Evolutionary conservation across 2,888 invertebrate species (phyloP).

Genomic region (Hecatera dysodea): DNA sequence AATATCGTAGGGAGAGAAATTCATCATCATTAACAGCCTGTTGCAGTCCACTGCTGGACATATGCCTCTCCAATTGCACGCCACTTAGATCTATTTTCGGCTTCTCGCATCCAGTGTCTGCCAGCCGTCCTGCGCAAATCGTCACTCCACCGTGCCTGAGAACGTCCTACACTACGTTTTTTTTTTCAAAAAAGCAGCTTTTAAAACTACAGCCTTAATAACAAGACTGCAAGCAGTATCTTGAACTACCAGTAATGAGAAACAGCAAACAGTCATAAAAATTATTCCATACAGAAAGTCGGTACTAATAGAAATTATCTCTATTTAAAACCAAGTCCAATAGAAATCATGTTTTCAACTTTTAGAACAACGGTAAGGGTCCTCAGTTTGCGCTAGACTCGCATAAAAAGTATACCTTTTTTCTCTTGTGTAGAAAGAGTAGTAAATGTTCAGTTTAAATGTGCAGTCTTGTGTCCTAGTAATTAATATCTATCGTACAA

Average conservation of each 20-base stretch:
- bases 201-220: not conserved
- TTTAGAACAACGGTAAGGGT: slow-evolving; percentile 52
- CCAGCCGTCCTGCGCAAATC: too few relatives aligned
- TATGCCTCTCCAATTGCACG: too few relatives aligned
- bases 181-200: not conserved
- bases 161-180: too few relatives aligned
- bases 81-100: too few relatives aligned
- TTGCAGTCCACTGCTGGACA: too few relatives aligned
- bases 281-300: not conserved
- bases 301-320: slow-evolving; percentile 22
- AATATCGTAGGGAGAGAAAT: too few relatives aligned
- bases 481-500: slow-evolving; percentile 57
- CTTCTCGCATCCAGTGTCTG: too few relatives aligned
- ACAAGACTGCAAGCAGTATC: not conserved
- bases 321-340: slow-evolving; percentile 4
- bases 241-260: not conserved
- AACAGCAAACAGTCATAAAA: not conserved
- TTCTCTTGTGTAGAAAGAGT: slow-evolving; percentile 51
- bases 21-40: too few relatives aligned
- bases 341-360: slow-evolving; percentile 33
- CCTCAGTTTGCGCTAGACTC: slow-evolving; percentile 30
- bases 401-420: slow-evolving; percentile 57
- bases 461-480: slow-evolving; percentile 44
- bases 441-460: slow-evolving; percentile 55
- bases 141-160: too few relatives aligned